phyloP scores from a whole-genome alignment of 2,888 invertebrate genomes.

The Gonocerus acuteangulatus region DNA sequence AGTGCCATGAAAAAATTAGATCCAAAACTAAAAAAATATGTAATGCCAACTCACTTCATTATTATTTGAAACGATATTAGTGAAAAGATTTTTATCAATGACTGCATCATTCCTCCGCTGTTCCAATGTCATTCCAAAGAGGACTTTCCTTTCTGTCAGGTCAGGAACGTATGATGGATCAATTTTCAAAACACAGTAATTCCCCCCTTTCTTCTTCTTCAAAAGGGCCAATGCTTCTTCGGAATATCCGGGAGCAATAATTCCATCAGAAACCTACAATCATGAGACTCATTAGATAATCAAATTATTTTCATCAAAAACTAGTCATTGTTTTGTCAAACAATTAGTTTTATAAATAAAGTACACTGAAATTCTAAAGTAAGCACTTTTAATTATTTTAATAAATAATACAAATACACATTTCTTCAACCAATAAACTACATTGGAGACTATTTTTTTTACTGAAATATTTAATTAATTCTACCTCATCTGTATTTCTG shows the following conservation, averaged over 20 bases:
- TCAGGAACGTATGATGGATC: conserved; percentile 78
- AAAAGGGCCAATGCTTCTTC: conserved; percentile 75
- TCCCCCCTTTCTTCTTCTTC: conserved; percentile 90
- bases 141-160: conserved; percentile 68
- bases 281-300: not conserved
- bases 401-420: too few species aligned
- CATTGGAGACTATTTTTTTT: too few species aligned
- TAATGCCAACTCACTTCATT: conserved; percentile 45
- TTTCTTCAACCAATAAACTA: too few species aligned
- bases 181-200: conserved; percentile 85
- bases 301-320: not conserved
- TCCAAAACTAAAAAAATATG: too few species aligned
- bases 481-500: too few species aligned
- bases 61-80: conserved; percentile 68
- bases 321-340: not conserved
- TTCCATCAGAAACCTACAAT: conserved; percentile 89
- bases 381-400: too few species aligned
- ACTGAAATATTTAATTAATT: too few species aligned
- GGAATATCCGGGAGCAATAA: conserved; percentile 88
- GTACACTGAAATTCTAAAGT: too few species aligned
- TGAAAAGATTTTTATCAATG: conserved; percentile 68
- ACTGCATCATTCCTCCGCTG: conserved; percentile 83
- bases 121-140: conserved; percentile 77
- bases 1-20: too few species aligned
- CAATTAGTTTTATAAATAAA: too few species aligned